Percentiles rank a stretch among this genome's conserved stretches.
Evolutionary conservation across 2,888 invertebrate genomes (phyloP).

Genomic region (Rosalia funebris): DNA sequence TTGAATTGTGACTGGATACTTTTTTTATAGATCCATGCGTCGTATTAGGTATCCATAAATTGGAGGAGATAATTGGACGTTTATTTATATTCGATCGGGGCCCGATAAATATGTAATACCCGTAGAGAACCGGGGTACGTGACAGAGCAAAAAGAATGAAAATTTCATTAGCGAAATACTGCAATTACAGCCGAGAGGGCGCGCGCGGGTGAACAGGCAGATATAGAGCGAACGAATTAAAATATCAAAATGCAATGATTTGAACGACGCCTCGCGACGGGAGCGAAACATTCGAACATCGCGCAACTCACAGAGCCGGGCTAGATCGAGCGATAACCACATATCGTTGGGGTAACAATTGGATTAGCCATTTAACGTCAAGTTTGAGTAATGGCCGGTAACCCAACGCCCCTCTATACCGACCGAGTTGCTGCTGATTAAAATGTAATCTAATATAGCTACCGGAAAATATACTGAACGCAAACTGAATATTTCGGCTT

Average conservation of each 20-base stretch:
- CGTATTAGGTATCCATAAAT: neutral
- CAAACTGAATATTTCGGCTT: slow-evolving; percentile 57
- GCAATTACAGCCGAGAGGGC: slow-evolving; percentile 40
- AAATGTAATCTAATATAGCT: slow-evolving; percentile 67
- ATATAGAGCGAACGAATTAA: slow-evolving; percentile 48
- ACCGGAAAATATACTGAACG: slow-evolving; percentile 61
- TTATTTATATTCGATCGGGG: slow-evolving; percentile 6
- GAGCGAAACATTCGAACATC: slow-evolving; percentile 40
- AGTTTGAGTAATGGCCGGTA: slow-evolving; percentile 66
- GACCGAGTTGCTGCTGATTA: slow-evolving; percentile 63
- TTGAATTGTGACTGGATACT: too few relatives aligned
- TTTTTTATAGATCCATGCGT: neutral
- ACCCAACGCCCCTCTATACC: slow-evolving; percentile 53
- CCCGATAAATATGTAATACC: slow-evolving; percentile 1
- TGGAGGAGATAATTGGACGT: slow-evolving; percentile 6
- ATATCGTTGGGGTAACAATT: slow-evolving; percentile 65
- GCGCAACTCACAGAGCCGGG: slow-evolving; percentile 44
- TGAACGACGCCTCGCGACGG: slow-evolving; percentile 41
- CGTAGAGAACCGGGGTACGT: slow-evolving; percentile 25
- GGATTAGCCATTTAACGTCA: slow-evolving; percentile 66
- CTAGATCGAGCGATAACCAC: slow-evolving; percentile 63
- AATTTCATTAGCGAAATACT: slow-evolving; percentile 42
- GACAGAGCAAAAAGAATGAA: slow-evolving; percentile 39
- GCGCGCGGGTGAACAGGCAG: slow-evolving; percentile 13
- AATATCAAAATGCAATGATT: slow-evolving; percentile 55